Evolutionary conservation across 2,888 invertebrate genomes (phyloP), one percentile per base, ranked within the genome.

Genomic region (Cerastis rubricosa): DNA sequence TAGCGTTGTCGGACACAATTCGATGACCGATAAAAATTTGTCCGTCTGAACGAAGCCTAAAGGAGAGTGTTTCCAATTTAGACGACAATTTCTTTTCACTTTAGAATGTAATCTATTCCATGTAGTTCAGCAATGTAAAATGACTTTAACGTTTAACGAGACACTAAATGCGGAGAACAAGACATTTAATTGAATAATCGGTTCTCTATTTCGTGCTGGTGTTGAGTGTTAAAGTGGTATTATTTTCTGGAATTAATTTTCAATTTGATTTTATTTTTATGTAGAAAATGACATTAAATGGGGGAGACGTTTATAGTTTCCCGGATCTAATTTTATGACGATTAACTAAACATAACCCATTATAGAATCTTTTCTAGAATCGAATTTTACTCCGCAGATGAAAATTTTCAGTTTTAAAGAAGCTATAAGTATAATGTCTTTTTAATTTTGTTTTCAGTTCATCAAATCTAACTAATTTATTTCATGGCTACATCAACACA

Each of bases 71-170:
- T 87, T 78, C 79, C 85, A 87, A 88, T 87, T 85, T 81, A 85
- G 74, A 84, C 40, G 70, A 84, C 75, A 79, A 82, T 85, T 88
- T 80, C 85, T 88, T 83, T 82, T 74, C 78, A 81, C 68, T 82
- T 77, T 78, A 73, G 69, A 81, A 84, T 84, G 75, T 79, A 88
- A 87, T 88, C 71, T 83, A 85, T 88, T 80, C 74, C 64, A 79
- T 78, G 76, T 76, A 81, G 78, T 82, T 82, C 74, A 69, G 75
- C 68, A 79, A 76, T 76, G 80, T 73, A 81, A 81, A 86, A 81
- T 86, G 72, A 86, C 88, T 81, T 84, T 61, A 86, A 86, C 84
- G 76, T 87, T 88, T 85, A 85, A 86, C 76, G 86, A 78, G 77
- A 79, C 74, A 67, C 76, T 80, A 69, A 87, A 85, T 80, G 73